These are phyloP conservation scores for Megatriorchis doriae DNA, from an alignment of 2,113 vertebrate genomes.

Conservation along the genomic window DNA sequence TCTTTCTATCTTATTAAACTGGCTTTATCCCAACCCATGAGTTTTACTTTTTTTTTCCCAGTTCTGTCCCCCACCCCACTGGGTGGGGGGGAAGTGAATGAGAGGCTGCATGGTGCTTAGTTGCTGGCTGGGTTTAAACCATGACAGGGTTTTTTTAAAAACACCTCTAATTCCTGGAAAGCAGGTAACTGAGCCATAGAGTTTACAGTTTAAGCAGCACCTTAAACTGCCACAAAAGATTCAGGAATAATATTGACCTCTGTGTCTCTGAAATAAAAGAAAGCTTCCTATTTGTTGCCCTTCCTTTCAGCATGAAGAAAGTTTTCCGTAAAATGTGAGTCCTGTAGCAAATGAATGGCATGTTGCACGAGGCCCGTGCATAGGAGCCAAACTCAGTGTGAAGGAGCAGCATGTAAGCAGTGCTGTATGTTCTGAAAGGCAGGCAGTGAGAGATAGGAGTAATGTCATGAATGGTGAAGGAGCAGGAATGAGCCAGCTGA, in stretches of 20 bases:
- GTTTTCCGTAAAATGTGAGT: neutral
- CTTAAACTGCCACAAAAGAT: neutral
- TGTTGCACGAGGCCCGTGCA: neutral
- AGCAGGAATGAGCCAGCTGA: slow-evolving; percentile 32
- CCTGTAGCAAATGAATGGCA: neutral
- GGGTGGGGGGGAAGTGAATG: no score
- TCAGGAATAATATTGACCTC: neutral
- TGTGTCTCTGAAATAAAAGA: neutral
- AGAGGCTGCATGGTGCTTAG: no score
- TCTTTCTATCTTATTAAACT: no score
- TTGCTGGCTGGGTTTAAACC: no score
- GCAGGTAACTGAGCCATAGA: neutral
- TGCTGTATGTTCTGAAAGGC: neutral
- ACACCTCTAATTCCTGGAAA: neutral
- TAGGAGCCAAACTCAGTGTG: neutral
- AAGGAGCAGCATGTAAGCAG: neutral
- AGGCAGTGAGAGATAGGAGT: neutral
- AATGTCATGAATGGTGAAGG: neutral
- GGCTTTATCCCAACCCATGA: no score
- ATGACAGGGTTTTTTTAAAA: neutral
- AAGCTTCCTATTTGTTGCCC: neutral
- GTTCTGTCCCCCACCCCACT: no score
- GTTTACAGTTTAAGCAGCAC: neutral
- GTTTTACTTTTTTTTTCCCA: no score
- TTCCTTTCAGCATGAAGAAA: neutral